phyloP scores from a whole-genome alignment of 2,113 vertebrate species.

The Lepus europaeus region DNA sequence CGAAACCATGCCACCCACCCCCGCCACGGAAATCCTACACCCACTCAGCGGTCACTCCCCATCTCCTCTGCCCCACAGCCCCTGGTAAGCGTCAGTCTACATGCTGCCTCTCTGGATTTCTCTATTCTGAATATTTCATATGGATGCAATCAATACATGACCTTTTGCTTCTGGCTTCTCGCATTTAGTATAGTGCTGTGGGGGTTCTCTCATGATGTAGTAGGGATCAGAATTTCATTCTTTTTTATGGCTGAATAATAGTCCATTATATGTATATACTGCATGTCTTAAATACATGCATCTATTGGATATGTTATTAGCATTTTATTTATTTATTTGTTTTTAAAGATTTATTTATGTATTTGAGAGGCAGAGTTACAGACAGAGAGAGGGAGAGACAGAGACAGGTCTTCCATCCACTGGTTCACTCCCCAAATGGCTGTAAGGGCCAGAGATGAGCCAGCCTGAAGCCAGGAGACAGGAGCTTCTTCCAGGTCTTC shows the following conservation, averaged over 20 bases:
- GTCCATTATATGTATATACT: background rate
- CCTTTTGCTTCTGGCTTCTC: conserved; percentile 15
- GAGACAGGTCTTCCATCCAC: too few species aligned
- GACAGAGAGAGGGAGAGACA: too few species aligned
- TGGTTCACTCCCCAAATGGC: too few species aligned
- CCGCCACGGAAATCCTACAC: background rate
- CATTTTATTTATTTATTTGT: background rate
- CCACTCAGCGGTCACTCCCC: background rate
- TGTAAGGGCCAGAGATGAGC: too few species aligned
- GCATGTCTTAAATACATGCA: background rate
- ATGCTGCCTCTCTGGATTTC: background rate
- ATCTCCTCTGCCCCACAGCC: background rate
- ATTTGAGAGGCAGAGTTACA: too few species aligned
- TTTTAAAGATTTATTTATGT: background rate
- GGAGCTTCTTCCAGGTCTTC: too few species aligned
- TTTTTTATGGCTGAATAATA: background rate
- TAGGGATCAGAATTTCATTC: background rate
- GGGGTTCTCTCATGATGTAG: background rate
- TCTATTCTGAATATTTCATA: background rate
- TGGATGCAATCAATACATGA: background rate
- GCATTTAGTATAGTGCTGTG: background rate
- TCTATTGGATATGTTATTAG: too few species aligned
- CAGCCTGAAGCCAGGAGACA: too few species aligned
- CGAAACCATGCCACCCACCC: background rate
- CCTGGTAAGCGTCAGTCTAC: background rate